Evolutionary conservation across 2,797 vertebrate species (phyloP).

Genomic region (Poecilia gillii): DNA sequence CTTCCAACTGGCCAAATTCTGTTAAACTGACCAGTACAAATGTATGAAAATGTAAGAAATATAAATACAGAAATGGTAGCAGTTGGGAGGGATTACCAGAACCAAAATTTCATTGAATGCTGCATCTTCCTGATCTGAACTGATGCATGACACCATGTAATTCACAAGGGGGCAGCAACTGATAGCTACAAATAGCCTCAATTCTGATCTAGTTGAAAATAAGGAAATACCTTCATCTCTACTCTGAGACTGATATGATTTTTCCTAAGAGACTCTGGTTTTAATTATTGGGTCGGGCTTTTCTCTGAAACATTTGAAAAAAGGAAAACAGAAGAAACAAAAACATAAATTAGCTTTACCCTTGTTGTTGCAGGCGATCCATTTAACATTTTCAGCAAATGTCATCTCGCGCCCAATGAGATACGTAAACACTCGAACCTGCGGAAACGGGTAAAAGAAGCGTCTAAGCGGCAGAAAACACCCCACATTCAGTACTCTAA

Average conservation of each 20-base stretch:
- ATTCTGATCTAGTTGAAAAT: background rate
- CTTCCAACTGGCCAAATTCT: background rate
- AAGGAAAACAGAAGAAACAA: background rate
- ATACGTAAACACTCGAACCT: constrained; percentile 97
- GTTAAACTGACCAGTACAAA: background rate
- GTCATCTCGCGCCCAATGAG: constrained; percentile 95
- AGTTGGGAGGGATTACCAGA: background rate
- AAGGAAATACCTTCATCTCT: background rate
- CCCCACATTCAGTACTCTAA: background rate
- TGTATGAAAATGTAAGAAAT: background rate
- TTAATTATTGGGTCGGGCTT: background rate
- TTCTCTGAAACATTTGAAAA: background rate
- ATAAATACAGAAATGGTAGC: background rate
- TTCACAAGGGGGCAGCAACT: constrained; percentile 71
- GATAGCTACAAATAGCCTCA: constrained; percentile 31
- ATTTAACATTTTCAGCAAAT: constrained; percentile 91
- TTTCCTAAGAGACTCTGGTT: background rate
- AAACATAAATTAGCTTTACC: constrained; percentile 69
- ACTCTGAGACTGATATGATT: background rate
- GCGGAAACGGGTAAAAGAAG: constrained; percentile 10
- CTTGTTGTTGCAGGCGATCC: constrained; percentile 98
- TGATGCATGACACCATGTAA: constrained; percentile 40
- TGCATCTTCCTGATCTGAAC: constrained; percentile 49
- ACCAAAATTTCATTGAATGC: constrained; percentile 27
- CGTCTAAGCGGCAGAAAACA: background rate